Conservation (phyloP, 2,797 vertebrate species). For the Dendrocincla fuliginosa region DNA sequence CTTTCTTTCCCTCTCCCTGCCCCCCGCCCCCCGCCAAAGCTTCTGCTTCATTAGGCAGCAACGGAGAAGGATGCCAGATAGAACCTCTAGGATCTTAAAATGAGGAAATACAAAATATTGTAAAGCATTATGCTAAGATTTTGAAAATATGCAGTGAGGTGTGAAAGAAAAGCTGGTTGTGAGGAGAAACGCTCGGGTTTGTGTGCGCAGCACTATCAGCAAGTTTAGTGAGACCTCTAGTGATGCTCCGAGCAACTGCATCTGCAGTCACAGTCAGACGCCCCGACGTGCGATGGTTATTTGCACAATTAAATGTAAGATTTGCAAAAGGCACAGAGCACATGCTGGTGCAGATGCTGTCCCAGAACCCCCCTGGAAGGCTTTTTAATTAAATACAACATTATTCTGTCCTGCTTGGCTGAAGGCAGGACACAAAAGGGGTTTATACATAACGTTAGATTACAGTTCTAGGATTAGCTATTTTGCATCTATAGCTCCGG, state of each 20-base stretch:
- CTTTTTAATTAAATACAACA: background rate
- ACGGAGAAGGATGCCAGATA: background rate
- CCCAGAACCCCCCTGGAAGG: background rate
- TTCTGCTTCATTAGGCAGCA: background rate
- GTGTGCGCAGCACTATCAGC: rapidly evolving
- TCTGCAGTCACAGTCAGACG: background rate
- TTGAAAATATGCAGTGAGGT: rapidly evolving
- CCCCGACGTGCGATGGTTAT: rapidly evolving
- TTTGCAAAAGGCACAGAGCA: background rate
- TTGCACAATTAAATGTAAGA: background rate
- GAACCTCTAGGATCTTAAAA: background rate
- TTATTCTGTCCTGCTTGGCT: background rate
- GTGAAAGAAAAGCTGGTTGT: background rate
- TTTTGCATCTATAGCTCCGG: background rate
- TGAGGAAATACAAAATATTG: background rate
- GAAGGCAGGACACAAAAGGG: background rate
- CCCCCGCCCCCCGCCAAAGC: background rate
- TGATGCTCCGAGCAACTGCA: background rate
- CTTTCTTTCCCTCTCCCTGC: background rate
- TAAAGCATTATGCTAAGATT: background rate
- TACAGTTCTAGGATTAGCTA: background rate
- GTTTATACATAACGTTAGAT: background rate
- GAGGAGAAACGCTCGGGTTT: rapidly evolving
- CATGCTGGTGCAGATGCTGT: background rate
- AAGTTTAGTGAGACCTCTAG: constrained; percentile 47